Evolutionary conservation across 2,797 vertebrate species (phyloP).

Genomic region (Lagodon rhomboides): DNA sequence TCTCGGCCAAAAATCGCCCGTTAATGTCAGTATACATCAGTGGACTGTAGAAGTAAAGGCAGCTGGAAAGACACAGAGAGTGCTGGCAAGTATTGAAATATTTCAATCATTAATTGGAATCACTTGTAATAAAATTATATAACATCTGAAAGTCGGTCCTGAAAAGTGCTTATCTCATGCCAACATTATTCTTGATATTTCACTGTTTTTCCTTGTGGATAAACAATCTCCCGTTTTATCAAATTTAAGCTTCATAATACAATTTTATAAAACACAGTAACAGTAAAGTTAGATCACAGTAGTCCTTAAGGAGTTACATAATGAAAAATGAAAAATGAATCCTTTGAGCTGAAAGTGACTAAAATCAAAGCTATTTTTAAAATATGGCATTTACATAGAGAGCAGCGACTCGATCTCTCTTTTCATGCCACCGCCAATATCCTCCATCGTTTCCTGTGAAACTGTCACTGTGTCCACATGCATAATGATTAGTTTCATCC

Average conservation of each 20-base stretch:
- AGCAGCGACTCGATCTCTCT: conserved; percentile 28
- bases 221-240: background rate
- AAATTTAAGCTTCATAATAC: conserved; percentile 8
- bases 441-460: conserved; percentile 62
- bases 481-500: conserved; percentile 79
- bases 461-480: conserved; percentile 72
- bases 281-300: background rate
- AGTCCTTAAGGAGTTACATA: conserved; percentile 5
- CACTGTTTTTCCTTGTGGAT: background rate
- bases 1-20: conserved; percentile 38
- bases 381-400: conserved; percentile 42
- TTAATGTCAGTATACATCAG: conserved; percentile 41
- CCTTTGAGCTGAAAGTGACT: conserved; percentile 7
- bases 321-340: background rate
- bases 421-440: conserved; percentile 33
- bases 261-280: conserved; percentile 1
- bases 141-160: conserved; percentile 5
- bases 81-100: background rate
- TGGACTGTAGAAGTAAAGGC: conserved; percentile 18
- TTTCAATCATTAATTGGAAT: conserved; percentile 9
- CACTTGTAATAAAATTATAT: background rate
- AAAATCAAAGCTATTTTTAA: conserved; percentile 28
- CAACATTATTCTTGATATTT: background rate
- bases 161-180: conserved; percentile 4
- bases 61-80: conserved; percentile 18